These are phyloP conservation scores for Leuciscus idus DNA, from an alignment of 2,113 vertebrate genomes.

Conservation along the genomic window DNA sequence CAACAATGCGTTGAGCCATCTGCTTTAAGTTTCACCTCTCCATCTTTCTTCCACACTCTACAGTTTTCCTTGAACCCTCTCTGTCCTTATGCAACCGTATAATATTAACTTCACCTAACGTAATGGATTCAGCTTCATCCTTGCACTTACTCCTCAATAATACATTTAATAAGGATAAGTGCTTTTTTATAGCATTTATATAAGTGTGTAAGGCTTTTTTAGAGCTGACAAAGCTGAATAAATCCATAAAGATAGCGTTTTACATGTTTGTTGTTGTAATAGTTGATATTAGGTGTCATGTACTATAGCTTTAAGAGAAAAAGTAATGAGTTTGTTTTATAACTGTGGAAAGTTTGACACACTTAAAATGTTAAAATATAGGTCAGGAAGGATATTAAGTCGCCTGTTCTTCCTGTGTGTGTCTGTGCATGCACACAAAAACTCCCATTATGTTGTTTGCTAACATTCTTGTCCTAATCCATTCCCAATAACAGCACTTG, in stretches of 20 bases:
- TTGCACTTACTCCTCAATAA: background rate
- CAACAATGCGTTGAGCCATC: slow-evolving; percentile 55
- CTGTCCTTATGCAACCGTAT: slow-evolving; percentile 10
- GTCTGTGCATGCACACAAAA: background rate
- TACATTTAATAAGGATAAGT: background rate
- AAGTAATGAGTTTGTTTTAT: slow-evolving; percentile 29
- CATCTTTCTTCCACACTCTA: slow-evolving; percentile 21
- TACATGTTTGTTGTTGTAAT: background rate
- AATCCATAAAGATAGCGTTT: background rate
- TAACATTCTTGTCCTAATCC: slow-evolving; percentile 11
- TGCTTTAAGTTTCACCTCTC: slow-evolving; percentile 58
- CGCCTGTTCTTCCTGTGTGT: slow-evolving; percentile 12
- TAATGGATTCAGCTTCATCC: background rate
- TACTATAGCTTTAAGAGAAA: background rate
- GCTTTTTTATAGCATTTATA: background rate
- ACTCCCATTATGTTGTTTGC: background rate
- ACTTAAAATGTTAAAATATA: slow-evolving; percentile 12
- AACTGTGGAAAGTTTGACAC: slow-evolving; percentile 7
- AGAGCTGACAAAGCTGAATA: background rate
- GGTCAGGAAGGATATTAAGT: background rate
- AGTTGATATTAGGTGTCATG: background rate
- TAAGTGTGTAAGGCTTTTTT: background rate
- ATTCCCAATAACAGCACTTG: background rate
- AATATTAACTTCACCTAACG: background rate
- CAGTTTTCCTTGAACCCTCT: slow-evolving; percentile 2